Base-by-base conservation (phyloP, 2,113 vertebrate genomes). In the Hypocryptadius cinnamomeus region DNA sequence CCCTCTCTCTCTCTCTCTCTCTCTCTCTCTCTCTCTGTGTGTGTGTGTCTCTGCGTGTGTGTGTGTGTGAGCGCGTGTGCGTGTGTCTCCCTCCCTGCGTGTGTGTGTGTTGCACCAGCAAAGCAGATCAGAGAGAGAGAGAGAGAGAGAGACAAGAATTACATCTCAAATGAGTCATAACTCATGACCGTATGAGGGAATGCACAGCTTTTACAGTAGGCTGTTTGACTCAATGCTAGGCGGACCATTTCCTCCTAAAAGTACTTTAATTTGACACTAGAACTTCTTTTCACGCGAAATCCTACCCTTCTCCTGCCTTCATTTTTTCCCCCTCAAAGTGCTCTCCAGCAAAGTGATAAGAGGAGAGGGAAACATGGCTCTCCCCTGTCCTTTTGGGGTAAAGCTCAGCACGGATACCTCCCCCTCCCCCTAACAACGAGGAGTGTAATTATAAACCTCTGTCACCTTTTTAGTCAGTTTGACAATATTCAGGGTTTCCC, bases 161-260 rank as follows among this genome's bases (percentile, higher is more conserved):
- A 96, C 97, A 98, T 98, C 98, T 98, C 97, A 96, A 97, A 97
- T 98, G 98, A 98, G 96, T 98, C 97, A 98, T 97, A 97, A 97
- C 98, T 98, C 97, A 97, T 97, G 97, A 97, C 97, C 97, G 97
- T 96, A 97, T 95, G 97, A 98, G 97, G 96, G 97, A 98, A 97
- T 97, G 96, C 97, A 96, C 96, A 86, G 94, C 97, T 96, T 93
- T 97, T 97, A 96, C 96, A 97, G 96, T 85, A 84, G 96, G 93
- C 95, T 94, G 96, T 88, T 92, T 89, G 97, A 97, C 97, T 97
- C 97, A 93, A 89, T 95, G 94, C 97, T 89, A 96, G 97, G 96
- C 97, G 97, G 97, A 97, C 96, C 95, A 61, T 95, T 96, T 97
- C 95, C 97, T 97, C 96, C 84, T 73, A 97, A 97, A 98, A 98